phyloP scores from a whole-genome alignment of 2,113 vertebrate genomes.

The Suricata suricatta region DNA sequence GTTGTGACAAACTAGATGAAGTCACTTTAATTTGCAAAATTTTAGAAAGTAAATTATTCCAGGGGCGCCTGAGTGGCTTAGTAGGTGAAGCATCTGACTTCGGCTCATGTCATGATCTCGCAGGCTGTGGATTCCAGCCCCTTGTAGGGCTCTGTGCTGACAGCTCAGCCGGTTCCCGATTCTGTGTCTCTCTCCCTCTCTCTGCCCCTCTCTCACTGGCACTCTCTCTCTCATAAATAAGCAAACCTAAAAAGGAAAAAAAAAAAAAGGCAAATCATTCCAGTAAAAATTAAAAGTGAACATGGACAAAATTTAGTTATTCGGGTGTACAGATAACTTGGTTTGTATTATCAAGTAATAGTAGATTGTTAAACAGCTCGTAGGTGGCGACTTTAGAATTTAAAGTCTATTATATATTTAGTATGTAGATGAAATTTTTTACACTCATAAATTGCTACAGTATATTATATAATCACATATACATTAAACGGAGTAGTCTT shows the following conservation, averaged over 20 bases:
- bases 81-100: no score
- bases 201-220: no score
- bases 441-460: not conserved
- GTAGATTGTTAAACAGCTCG: not conserved
- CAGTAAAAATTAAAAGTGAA: not conserved
- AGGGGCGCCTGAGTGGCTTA: no score
- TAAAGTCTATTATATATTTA: not conserved
- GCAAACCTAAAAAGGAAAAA: no score
- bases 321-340: not conserved
- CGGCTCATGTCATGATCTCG: no score
- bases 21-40: constrained; percentile 4
- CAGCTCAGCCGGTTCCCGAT: no score
- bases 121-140: no score
- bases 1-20: not conserved
- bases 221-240: no score
- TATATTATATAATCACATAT: not conserved
- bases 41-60: not conserved
- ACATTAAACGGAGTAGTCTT: not conserved
- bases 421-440: not conserved
- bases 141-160: no score
- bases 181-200: no score
- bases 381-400: not conserved
- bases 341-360: not conserved
- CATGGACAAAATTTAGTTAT: not conserved
- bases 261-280: not conserved